Conservation (phyloP, 2,888 invertebrate species). For the Mellilla xanthometata region DNA sequence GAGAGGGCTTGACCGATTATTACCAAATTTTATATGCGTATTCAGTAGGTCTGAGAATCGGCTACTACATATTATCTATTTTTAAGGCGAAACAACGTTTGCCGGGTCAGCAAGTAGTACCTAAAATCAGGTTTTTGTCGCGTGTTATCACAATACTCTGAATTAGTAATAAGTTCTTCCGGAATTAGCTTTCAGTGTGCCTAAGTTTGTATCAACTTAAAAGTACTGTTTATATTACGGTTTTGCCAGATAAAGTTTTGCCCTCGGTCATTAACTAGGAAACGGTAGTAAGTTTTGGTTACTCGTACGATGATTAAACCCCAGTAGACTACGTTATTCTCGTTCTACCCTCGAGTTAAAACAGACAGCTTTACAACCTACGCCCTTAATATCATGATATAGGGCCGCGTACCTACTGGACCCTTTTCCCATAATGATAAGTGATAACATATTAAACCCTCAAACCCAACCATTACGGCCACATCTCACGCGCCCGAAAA, state of each 20-base stretch:
- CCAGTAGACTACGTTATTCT: background rate
- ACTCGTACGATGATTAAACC: constrained; percentile 7
- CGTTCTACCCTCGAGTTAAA: constrained; percentile 11
- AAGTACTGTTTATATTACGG: no score
- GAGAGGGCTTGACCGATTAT: no score
- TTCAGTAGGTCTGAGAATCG: no score
- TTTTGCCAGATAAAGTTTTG: background rate
- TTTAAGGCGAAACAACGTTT: no score
- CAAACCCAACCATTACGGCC: constrained; percentile 12
- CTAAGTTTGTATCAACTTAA: no score
- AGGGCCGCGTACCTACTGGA: constrained; percentile 3
- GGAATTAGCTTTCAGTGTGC: no score
- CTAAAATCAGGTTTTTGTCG: no score
- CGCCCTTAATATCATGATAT: constrained; percentile 15
- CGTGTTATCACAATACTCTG: no score
- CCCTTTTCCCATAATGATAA: constrained; percentile 21
- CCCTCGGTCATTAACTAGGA: constrained; percentile 3
- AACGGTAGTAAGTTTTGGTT: background rate
- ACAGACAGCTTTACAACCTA: constrained; percentile 11
- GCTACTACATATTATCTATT: no score
- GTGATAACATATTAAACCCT: constrained; percentile 15
- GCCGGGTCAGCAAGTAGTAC: no score
- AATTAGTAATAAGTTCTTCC: no score
- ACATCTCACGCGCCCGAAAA: constrained; percentile 8
- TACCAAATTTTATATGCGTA: no score